Base-by-base conservation (phyloP, 2,113 vertebrate species). In the Sprattus sprattus region DNA sequence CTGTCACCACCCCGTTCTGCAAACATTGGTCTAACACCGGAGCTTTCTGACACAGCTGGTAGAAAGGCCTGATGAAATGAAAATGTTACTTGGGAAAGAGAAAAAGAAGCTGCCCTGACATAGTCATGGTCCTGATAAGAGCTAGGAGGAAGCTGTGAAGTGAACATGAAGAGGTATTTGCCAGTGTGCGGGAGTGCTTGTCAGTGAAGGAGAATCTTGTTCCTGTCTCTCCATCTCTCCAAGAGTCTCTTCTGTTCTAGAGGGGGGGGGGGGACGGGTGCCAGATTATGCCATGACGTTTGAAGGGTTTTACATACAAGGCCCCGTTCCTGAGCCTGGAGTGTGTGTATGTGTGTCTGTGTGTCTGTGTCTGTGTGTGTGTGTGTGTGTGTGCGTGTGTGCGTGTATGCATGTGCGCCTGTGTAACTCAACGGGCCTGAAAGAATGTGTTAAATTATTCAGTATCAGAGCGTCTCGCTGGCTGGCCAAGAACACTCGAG, bases 401-500 rank as follows among this genome's bases (percentile, higher is more conserved):
- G 75, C n/a, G 57, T 67, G 78, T 45, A 25, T 67, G 32, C 44
- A 18, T 86, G 60, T 84, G 49, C 71, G 83, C 60, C 47, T 32
- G 49, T 84, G 67, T 75, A 78, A 78, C 9, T 78, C 71, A 32
- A 39, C 71, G 10, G 71, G 10, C 71, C 71, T 78, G 71, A 78
- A 78, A 78, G 71, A 78, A 39, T 78, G 71, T 39, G 71, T 10
- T 78, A 32, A 78, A 78, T 78, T 15, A 78, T 78, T 78, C 11
- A 78, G 71, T 32, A 16, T 39, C 28, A 15, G 71, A 78, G 71
- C 32, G 71, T 78, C 71, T 78, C 71, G 39, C 71, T 78, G 71
- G 71, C 71, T 78, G 71, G 71, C 28, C 71, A 15, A 78, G 71
- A 32, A 78, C 71, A 44, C 11, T 75, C 28, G 25, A 71, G 67